Conservation (phyloP, 1,140 invertebrate species). For the Callitettix versicolor region DNA sequence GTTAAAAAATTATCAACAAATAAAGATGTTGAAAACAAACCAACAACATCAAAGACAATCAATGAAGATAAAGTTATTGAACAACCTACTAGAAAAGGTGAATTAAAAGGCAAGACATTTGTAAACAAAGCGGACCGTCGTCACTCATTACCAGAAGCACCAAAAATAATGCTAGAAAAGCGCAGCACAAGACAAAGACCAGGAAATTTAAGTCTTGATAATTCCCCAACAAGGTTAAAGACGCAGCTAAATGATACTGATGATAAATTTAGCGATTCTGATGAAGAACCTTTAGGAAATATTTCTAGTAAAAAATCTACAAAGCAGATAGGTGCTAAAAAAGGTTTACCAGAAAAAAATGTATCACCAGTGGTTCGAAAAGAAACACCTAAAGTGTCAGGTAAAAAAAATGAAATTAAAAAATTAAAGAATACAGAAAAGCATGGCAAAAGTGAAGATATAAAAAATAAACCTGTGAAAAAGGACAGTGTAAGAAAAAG, state of each 20-base stretch:
- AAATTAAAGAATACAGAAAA: not conserved
- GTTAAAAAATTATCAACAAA: not conserved
- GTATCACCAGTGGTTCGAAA: not conserved
- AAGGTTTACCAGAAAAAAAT: not conserved
- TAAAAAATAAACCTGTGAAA: too few relatives aligned
- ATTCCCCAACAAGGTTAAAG: not conserved
- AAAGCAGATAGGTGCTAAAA: not conserved
- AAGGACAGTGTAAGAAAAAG: too few relatives aligned
- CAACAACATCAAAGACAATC: not conserved
- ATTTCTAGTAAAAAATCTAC: not conserved
- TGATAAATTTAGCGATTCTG: constrained; percentile 14
- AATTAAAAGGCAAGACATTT: constrained; percentile 6
- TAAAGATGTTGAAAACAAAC: not conserved
- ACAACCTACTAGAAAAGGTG: constrained; percentile 14
- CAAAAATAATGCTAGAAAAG: not conserved
- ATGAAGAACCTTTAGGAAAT: constrained; percentile 27
- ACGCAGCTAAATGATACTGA: constrained; percentile 10
- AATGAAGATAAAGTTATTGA: constrained; percentile 14
- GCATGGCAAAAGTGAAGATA: not conserved
- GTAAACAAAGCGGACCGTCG: not conserved
- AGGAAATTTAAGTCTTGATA: constrained; percentile 7
- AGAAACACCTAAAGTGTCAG: not conserved
- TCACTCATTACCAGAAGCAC: too few relatives aligned
- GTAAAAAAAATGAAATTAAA: not conserved
- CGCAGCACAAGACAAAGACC: constrained; percentile 8